These are phyloP conservation scores for Cryptoblepharus egeriae DNA, from an alignment of 2,797 vertebrate species.

Conservation along the genomic window DNA sequence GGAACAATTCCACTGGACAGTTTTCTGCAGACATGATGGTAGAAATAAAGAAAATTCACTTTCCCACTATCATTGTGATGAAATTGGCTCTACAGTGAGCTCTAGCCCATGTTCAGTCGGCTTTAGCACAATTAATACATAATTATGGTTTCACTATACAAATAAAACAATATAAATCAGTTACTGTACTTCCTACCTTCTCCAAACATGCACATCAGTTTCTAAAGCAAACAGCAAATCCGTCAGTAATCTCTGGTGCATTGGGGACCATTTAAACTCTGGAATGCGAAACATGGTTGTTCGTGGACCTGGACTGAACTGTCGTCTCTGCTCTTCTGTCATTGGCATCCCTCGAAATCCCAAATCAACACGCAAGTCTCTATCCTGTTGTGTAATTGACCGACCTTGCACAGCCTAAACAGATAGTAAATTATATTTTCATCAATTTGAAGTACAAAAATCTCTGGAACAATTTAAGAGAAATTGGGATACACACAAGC, in stretches of 20 bases:
- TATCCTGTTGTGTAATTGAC: constrained; percentile 80
- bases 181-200: constrained; percentile 82
- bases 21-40: no score
- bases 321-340: constrained; percentile 95
- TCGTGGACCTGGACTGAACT: constrained; percentile 97
- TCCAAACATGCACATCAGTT: constrained; percentile 98
- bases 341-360: constrained; percentile 98
- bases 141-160: background rate
- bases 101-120: no score
- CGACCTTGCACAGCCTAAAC: constrained; percentile 84
- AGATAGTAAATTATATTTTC: constrained; percentile 33
- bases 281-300: constrained; percentile 99
- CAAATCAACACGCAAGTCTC: constrained; percentile 88
- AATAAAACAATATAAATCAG: constrained; percentile 7
- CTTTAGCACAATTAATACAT: background rate
- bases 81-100: no score
- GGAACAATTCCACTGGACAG: no score
- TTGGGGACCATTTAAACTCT: constrained; percentile 99
- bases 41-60: no score
- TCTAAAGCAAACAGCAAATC: constrained; percentile 98
- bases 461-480: background rate
- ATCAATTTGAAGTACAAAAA: background rate
- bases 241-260: constrained; percentile 97
- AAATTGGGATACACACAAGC: constrained; percentile 16
- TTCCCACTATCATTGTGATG: no score